Conservation (phyloP, 2,888 invertebrate genomes). For the Cerastoderma edule region DNA sequence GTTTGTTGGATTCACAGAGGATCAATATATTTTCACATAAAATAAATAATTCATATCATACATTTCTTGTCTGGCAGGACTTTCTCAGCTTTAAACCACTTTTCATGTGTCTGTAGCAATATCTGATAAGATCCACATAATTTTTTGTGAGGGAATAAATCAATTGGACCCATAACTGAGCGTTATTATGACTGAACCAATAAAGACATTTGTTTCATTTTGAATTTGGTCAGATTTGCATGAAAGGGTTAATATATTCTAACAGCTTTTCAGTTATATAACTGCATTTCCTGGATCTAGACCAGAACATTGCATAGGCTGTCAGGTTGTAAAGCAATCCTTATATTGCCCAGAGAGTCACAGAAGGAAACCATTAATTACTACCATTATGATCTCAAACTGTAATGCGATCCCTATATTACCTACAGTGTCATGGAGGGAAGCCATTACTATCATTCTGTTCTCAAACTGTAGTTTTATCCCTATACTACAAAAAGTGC, state of each 20-base stretch:
- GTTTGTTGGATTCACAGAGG: background rate
- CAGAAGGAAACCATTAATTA: background rate
- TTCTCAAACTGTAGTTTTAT: background rate
- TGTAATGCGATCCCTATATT: background rate
- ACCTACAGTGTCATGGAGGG: background rate
- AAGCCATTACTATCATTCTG: background rate
- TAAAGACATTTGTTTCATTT: background rate
- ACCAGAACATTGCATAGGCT: too few species aligned
- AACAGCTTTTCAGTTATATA: constrained; percentile 3
- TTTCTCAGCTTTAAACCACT: background rate
- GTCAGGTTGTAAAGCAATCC: background rate
- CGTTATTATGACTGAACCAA: background rate
- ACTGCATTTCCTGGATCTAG: background rate
- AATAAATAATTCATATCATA: constrained; percentile 15
- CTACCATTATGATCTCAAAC: background rate
- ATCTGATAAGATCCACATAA: background rate
- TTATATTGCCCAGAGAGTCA: background rate
- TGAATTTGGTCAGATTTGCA: background rate
- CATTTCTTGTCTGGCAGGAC: background rate
- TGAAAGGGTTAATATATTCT: background rate
- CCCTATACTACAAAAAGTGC: too few species aligned
- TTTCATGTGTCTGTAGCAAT: background rate
- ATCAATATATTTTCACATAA: constrained; percentile 3
- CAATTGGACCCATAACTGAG: background rate
- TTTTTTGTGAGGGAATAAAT: background rate